Evolutionary conservation across 2,113 vertebrate species (phyloP).

Genomic region (Perca schrenkii): DNA sequence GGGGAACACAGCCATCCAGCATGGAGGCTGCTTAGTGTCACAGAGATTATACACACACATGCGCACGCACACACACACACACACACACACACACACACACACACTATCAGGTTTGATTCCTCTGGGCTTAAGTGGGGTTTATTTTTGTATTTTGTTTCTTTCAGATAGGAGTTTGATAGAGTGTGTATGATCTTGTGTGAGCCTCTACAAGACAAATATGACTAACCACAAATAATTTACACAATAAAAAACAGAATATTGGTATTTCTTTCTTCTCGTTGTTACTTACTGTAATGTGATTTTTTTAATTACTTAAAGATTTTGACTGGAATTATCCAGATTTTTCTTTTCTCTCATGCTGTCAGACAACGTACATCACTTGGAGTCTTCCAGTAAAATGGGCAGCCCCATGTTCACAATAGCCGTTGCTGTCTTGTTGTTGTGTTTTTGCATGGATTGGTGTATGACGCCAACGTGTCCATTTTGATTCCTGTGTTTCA

Average conservation of each 20-base stretch:
- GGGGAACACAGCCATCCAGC: slow-evolving; percentile 19
- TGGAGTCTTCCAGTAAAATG: background rate
- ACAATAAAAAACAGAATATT: too few species aligned
- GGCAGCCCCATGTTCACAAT: background rate
- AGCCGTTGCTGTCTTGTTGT: background rate
- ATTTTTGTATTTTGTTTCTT: slow-evolving; percentile 7
- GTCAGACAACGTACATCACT: background rate
- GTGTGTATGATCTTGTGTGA: background rate
- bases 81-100: slow-evolving; percentile 3
- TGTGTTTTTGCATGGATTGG: background rate
- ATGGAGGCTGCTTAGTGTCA: slow-evolving; percentile 57
- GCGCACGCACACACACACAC: slow-evolving; percentile 4
- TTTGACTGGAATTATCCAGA: background rate
- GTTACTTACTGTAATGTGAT: background rate
- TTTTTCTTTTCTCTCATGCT: background rate
- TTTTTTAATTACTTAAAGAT: background rate
- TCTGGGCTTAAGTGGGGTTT: background rate
- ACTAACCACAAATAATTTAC: background rate
- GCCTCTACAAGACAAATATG: background rate
- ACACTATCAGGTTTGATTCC: background rate
- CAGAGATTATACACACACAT: slow-evolving; percentile 10
- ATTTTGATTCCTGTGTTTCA: too few species aligned
- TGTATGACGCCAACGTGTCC: background rate
- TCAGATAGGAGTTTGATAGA: background rate
- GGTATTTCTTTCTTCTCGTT: background rate